These are phyloP conservation scores for Thymelicus lineola DNA, from an alignment of 2,888 invertebrate species.

Conservation along the genomic window DNA sequence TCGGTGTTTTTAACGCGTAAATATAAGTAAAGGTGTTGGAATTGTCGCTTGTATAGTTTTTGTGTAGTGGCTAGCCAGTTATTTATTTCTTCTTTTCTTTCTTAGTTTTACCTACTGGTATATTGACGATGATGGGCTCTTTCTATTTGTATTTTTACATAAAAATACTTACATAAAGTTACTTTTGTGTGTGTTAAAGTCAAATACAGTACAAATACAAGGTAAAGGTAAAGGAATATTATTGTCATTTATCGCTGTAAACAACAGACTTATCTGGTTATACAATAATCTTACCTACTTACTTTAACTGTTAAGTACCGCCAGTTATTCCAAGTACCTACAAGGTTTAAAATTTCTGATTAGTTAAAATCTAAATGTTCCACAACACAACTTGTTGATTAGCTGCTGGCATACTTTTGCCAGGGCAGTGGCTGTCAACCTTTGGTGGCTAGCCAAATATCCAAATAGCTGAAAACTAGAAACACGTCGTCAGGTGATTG, in stretches of 20 bases:
- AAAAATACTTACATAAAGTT: too few relatives aligned
- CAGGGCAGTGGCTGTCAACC: constrained; percentile 29
- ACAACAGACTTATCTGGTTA: background rate
- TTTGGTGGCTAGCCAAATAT: constrained; percentile 29
- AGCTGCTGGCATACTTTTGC: constrained; percentile 32
- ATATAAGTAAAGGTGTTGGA: background rate
- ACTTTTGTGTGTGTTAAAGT: too few relatives aligned
- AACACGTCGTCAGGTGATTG: constrained; percentile 19
- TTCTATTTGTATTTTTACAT: too few relatives aligned
- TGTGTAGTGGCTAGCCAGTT: too few relatives aligned
- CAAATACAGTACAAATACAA: too few relatives aligned
- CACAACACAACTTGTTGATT: constrained; percentile 25
- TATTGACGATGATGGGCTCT: too few relatives aligned
- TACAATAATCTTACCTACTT: too few relatives aligned
- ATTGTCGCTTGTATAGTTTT: too few relatives aligned
- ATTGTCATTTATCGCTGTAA: too few relatives aligned
- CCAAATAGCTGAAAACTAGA: constrained; percentile 21
- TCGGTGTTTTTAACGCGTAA: constrained; percentile 11
- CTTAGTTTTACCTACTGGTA: too few relatives aligned
- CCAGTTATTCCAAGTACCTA: background rate
- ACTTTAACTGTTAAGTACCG: background rate
- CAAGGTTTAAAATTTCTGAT: constrained; percentile 19
- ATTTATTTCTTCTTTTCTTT: too few relatives aligned
- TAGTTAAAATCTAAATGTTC: constrained; percentile 26
- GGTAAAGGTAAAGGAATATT: too few relatives aligned